Percentiles rank a stretch among this genome's conserved stretches.
These are phyloP conservation scores for Amaurobius ferox DNA, from an alignment of 2,888 invertebrate species.

Conservation along the genomic window DNA sequence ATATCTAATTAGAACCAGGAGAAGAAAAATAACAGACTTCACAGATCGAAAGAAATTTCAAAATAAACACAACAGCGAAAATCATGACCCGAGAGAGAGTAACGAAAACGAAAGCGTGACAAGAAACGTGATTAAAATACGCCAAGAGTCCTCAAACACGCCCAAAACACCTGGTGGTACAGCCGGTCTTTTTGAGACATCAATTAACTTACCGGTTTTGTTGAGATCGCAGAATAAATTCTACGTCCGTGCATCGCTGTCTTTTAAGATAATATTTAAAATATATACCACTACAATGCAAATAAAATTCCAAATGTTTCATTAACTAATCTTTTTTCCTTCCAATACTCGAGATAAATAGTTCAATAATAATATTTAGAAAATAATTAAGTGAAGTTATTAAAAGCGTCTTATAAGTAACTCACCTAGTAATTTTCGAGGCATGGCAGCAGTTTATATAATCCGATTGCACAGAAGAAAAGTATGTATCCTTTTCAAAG, in stretches of 20 bases:
- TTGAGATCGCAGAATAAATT: background rate
- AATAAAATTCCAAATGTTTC: too few relatives aligned
- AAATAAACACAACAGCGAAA: conserved; percentile 4
- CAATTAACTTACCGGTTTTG: background rate
- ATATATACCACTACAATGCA: too few relatives aligned
- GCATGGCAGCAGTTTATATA: conserved; percentile 42
- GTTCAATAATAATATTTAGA: too few relatives aligned
- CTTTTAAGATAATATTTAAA: too few relatives aligned
- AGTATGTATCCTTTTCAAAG: conserved; percentile 53
- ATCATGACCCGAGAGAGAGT: background rate
- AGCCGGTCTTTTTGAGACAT: conserved; percentile 18
- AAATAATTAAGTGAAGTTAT: too few relatives aligned
- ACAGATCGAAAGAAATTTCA: background rate
- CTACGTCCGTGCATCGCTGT: too few relatives aligned
- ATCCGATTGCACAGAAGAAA: conserved; percentile 30
- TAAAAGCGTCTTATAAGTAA: too few relatives aligned
- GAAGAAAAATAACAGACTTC: too few relatives aligned
- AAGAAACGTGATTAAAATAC: conserved; percentile 65
- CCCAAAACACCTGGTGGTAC: conserved; percentile 65
- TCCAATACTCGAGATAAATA: too few relatives aligned
- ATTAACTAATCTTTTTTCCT: too few relatives aligned
- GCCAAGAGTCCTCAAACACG: conserved; percentile 49
- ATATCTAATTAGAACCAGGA: too few relatives aligned
- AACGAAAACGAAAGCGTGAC: conserved; percentile 56
- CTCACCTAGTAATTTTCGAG: conserved; percentile 64